phyloP scores from a whole-genome alignment of 23 tunicate species.

The Pegea sp. region DNA sequence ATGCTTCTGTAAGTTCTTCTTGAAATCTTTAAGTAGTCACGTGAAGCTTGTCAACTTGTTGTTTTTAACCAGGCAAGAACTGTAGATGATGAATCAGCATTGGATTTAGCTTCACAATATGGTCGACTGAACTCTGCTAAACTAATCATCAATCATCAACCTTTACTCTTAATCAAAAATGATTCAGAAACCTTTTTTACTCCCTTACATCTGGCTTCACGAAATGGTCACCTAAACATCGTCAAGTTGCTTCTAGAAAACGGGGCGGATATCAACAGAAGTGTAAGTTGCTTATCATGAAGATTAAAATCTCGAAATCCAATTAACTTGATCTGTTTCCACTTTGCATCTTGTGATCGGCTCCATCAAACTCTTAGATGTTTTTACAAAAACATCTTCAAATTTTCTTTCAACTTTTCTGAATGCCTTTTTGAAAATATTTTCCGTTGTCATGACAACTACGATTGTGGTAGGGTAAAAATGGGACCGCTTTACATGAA shows the following conservation, averaged over 20 bases:
- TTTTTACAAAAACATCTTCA: no score
- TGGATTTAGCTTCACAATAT: slow-evolving; percentile 71
- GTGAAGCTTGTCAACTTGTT: neutral
- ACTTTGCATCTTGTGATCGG: no score
- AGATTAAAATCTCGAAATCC: no score
- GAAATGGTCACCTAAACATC: slow-evolving; percentile 68
- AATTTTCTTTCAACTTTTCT: neutral
- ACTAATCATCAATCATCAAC: slow-evolving; percentile 26
- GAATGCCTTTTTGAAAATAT: neutral
- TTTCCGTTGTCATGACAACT: neutral
- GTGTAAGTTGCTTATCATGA: no score
- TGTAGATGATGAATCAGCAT: slow-evolving; percentile 43
- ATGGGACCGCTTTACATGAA: slow-evolving; percentile 76
- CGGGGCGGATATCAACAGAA: slow-evolving; percentile 64
- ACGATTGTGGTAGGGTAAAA: slow-evolving; percentile 30
- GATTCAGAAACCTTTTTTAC: slow-evolving; percentile 41
- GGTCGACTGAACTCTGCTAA: slow-evolving; percentile 51
- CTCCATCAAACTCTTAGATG: no score
- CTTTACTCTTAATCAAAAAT: slow-evolving; percentile 18
- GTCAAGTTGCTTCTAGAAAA: slow-evolving; percentile 59
- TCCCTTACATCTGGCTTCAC: slow-evolving; percentile 58
- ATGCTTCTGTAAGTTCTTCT: slow-evolving; percentile 25
- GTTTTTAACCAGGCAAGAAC: slow-evolving; percentile 27
- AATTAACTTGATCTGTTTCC: no score
- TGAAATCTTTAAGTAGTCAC: neutral